Evolutionary conservation across 1,140 invertebrate species (phyloP), one percentile per base, ranked within the genome.

Genomic region (Octopus bimaculoides): DNA sequence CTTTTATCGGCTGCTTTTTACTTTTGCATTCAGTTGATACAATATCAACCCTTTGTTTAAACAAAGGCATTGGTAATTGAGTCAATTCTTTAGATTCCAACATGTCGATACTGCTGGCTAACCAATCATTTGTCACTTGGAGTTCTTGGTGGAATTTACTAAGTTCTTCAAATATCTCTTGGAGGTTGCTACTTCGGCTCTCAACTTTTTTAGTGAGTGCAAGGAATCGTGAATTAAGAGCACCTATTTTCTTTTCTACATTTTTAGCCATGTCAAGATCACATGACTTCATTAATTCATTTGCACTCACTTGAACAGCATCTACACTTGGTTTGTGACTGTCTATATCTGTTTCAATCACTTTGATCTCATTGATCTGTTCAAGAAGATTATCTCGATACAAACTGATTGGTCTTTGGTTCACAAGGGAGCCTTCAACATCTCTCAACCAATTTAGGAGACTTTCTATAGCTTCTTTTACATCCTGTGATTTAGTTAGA

Each of bases 401-500:
- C 2, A 98, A 91, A 80, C 95, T 97, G 0, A 96, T 95, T 9
- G 96, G 96, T 83, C 95, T 93, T 82, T 93, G 92, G 82, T 94
- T 93, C 52, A 92, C 93, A 82, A 82, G 93, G 85, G 94, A 93
- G 82, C 92, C 93, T 87, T 98, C 96, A 9, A 94, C 94, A 82
- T 94, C 93, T 81, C 94, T 94, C 55, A 98, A 90, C 96, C 96
- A 98, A 75, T 92, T 89, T 6, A 95, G 93, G 9, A 98, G 92
- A 77, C 94, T 93, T 85, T 98, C 96, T 0, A 98, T 91, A 9
- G 96, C 95, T 88, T 97, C 96, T 88, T 97, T 95, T 12, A 98
- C 94, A n/a, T 95, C 96, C 90, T 98, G 96, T 78, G 95, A 96
- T 89, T 97, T 95, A 7, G 97, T 93, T 55, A 98, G 90, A 0